These are phyloP conservation scores for Clanis bilineata DNA, from an alignment of 2,888 invertebrate species.

Conservation along the genomic window DNA sequence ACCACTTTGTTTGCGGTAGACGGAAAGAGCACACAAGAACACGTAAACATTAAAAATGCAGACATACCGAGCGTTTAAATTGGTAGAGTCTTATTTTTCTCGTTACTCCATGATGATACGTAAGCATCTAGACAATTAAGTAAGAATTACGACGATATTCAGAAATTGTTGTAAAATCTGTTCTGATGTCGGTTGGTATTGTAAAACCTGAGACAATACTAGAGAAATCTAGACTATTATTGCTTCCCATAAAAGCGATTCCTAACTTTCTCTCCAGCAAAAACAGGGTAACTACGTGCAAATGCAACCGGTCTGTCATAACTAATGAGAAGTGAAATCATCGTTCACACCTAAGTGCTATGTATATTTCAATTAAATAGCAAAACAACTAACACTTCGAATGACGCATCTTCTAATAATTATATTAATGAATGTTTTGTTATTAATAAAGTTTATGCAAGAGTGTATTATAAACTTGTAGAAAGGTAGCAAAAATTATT, in stretches of 20 bases:
- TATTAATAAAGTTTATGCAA: not conserved
- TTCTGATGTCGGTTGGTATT: conserved; percentile 15
- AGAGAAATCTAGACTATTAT: conserved; percentile 10
- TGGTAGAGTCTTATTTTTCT: not conserved
- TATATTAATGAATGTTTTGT: not conserved
- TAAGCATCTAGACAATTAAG: not conserved
- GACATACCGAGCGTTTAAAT: not conserved
- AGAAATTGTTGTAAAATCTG: not conserved
- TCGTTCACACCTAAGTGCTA: conserved; percentile 21
- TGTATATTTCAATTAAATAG: conserved; percentile 18
- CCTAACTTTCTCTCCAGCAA: conserved; percentile 51
- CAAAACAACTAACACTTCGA: not conserved
- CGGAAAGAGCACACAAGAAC: not conserved
- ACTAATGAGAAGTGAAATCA: conserved; percentile 35
- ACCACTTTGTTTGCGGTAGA: conserved; percentile 31
- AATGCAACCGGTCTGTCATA: conserved; percentile 33
- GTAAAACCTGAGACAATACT: conserved; percentile 24
- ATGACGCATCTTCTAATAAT: not conserved
- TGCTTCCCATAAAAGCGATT: conserved; percentile 34
- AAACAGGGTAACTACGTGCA: conserved; percentile 39
- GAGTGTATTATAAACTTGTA: not conserved
- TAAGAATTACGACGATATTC: not conserved
- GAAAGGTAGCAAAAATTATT: not conserved
- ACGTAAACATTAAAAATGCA: not conserved
- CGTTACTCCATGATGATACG: not conserved